These are phyloP conservation scores for Hoplostethus atlanticus DNA, from an alignment of 2,797 vertebrate genomes.

Conservation along the genomic window DNA sequence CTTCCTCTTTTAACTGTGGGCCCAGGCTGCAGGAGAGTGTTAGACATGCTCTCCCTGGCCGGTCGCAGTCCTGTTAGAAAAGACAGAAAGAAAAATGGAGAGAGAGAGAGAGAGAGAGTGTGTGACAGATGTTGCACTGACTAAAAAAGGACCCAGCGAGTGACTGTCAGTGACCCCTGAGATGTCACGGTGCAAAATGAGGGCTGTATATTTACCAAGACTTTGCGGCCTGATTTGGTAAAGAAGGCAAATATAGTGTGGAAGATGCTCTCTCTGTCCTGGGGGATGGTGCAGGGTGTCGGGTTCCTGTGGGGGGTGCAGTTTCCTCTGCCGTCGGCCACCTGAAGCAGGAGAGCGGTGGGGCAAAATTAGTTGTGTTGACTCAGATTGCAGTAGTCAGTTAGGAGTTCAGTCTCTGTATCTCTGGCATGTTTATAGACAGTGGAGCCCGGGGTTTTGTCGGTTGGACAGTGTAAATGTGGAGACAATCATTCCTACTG, in stretches of 20 bases:
- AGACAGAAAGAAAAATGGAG: background rate
- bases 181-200: conserved; percentile 41
- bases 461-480: conserved; percentile 35
- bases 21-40: conserved; percentile 90
- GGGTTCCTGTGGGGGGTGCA: conserved; percentile 92
- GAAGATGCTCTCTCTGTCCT: conserved; percentile 95
- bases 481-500: conserved; percentile 35
- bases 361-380: background rate
- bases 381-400: background rate
- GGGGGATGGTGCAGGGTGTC: conserved; percentile 92
- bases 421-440: conserved; percentile 4
- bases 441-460: background rate
- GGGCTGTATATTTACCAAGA: conserved; percentile 88
- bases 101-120: conserved; percentile 15
- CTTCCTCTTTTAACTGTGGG: conserved; percentile 92
- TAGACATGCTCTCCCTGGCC: conserved; percentile 90
- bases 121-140: conserved; percentile 55
- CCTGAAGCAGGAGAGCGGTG: conserved; percentile 80
- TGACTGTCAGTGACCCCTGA: conserved; percentile 39
- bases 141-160: conserved; percentile 28
- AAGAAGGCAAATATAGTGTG: conserved; percentile 99
- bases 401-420: background rate
- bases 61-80: conserved; percentile 92
- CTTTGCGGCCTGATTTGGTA: conserved; percentile 96
- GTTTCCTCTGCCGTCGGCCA: conserved; percentile 91